Base-by-base conservation (phyloP, 2,113 vertebrate genomes). In the Chunga burmeisteri region DNA sequence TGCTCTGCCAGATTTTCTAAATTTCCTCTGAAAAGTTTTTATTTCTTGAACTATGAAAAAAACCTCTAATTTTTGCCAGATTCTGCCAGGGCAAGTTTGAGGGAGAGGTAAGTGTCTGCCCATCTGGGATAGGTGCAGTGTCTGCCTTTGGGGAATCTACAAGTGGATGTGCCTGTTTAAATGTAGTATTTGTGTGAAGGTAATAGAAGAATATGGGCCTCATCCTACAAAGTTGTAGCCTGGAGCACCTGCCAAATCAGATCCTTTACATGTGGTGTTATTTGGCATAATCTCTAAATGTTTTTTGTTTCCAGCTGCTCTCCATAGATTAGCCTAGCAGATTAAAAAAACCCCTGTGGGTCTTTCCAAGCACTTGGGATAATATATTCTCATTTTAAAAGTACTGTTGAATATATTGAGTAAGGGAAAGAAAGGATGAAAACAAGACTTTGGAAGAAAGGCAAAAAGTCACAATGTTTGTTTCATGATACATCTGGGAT, bases 321-420 rank as follows among this genome's bases (percentile, higher is more conserved):
- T 91, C 50, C 44, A 34, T 36, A 63, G 74, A 63, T 83, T 91
- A 91, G 79, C 73, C 61, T 81, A 70, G 82, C 67, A 94, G 81
- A 90, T 87, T 75, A 53, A 85, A 89, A 85, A 55, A 88, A 66
- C 9, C 9, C 5, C 13, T 74, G 61, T 79, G 56, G 38, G 46
- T 95, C 55, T 34, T 62, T 93, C 32, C 73, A 91, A 91, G 63
- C 40, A 29, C 40, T 92, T 90, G 23, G 61, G 49, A 61, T 86
- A 93, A 80, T 81, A 25, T 85, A 80, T 93, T 93, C 81, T 88
- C 27, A 25, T 88, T 95, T 88, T 58, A 58, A 66, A 86, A 91
- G 53, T 92, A 56, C 11, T 6, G 22, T 72, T 82, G 75, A 88
- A 71, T 90, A 67, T 65, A 50, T 34, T 88, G 78, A 66, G n/a